Conservation (phyloP, 2,113 vertebrate genomes). For the Cyanoramphus novaezelandiae region DNA sequence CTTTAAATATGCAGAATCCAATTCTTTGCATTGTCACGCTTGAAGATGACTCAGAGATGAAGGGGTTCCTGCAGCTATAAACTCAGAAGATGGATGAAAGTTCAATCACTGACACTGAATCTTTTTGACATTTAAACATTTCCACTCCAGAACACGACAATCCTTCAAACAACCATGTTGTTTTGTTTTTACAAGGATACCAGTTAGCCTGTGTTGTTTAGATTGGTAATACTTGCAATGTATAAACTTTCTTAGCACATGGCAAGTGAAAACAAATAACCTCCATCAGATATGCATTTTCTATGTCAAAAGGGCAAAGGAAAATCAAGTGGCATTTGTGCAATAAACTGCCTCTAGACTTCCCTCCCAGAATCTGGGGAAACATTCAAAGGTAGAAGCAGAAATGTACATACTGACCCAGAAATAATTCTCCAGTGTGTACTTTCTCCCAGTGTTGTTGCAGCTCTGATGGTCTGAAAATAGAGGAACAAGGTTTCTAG, state of each 20-base stretch:
- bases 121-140: conserved; percentile 59
- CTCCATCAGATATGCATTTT: conserved; percentile 46
- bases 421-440: not conserved
- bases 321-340: conserved; percentile 37
- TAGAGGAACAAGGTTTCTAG: not conserved
- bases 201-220: conserved; percentile 70
- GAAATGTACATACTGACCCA: not conserved
- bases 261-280: conserved; percentile 74
- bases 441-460: not conserved
- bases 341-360: not conserved
- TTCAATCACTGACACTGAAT: conserved; percentile 3
- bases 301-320: conserved; percentile 20
- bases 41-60: not conserved
- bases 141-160: conserved; percentile 52
- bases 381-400: not conserved
- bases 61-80: conserved; percentile 14
- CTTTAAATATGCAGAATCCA: not conserved
- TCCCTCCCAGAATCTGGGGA: not conserved
- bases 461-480: conserved; percentile 8
- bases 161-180: conserved; percentile 68
- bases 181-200: conserved; percentile 69
- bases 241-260: conserved; percentile 63
- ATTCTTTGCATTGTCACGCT: not conserved
- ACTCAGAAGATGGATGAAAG: conserved; percentile 15
- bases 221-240: conserved; percentile 60